Evolutionary conservation across 2,113 vertebrate species (phyloP), one percentile per base, ranked within the genome.

Genomic region (Indri indri): DNA sequence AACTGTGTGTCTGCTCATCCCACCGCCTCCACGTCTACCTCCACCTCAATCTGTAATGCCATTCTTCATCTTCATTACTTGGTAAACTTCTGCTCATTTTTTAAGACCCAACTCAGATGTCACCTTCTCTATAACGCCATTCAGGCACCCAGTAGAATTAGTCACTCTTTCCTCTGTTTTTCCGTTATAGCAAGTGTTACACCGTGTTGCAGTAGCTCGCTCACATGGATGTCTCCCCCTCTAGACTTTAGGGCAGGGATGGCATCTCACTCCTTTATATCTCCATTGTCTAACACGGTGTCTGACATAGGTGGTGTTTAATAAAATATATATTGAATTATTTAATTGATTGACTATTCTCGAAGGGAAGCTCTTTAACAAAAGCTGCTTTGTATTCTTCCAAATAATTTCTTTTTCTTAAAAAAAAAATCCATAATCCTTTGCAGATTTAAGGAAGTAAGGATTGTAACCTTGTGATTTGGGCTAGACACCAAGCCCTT

Each of bases 391-490:
- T 80, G 4, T 81, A 45, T 86, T 85, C 20, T 94, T 87, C 70
- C 9, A 71, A 86, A 88, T 18, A 71, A 63, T 83, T 82, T 93
- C 1, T 54, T 90, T 66, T 92, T 79, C 34, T 83, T 12, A 54
- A 87, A 61, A 95, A 87, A 93, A 95, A 65, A 57, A 57, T 0
- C 25, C 30, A 91, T 65, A 66, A 89, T 94, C 17, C 14, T 61
- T 71, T 79, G 59, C 47, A 63, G 4, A 79, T 94, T 93, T 88
- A 93, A 96, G 84, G 54, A 97, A 91, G 68, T 90, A 50, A 82
- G 54, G 50, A 74, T 52, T 66, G 27, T 81, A 86, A 92, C 14
- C 96, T 88, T 96, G 96, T 95, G 92, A 97, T 86, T 12, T 95
- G 59, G 7, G 25, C 81, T 65, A 92, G 59, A 90, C 40, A 84